Evolutionary conservation across 2,113 vertebrate genomes (phyloP).

Genomic region (Suricata suricatta): DNA sequence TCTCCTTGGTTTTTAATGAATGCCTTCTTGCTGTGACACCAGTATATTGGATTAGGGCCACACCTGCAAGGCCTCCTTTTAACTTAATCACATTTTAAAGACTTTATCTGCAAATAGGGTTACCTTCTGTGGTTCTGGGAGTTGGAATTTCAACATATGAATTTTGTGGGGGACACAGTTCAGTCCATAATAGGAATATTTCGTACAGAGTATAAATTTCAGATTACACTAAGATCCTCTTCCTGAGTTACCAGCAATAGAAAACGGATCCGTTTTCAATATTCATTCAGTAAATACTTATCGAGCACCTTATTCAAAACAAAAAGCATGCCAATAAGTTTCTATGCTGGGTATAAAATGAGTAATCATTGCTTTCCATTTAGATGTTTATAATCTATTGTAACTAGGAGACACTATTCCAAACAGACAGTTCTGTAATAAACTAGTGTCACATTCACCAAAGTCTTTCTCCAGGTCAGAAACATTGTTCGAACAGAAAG

Average conservation of each 20-base stretch:
- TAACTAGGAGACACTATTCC: not conserved
- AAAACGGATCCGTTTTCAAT: not conserved
- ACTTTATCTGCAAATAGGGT: not conserved
- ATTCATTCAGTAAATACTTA: conserved; percentile 8
- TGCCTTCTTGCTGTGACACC: not conserved
- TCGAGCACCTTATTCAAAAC: not conserved
- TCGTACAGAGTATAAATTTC: not conserved
- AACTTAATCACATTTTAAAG: not conserved
- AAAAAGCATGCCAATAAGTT: not conserved
- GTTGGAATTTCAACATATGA: not conserved
- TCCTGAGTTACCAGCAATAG: not conserved
- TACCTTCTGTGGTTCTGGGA: not conserved
- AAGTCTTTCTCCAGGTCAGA: not conserved
- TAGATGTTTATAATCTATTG: not conserved
- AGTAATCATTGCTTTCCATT: not conserved
- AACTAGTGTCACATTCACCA: not conserved
- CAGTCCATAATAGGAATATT: not conserved
- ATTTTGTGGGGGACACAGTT: not conserved
- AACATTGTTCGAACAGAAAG: not conserved
- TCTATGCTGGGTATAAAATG: not conserved
- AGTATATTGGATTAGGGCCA: not conserved
- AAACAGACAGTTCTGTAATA: not conserved
- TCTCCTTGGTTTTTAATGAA: not conserved
- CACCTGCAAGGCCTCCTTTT: not conserved
- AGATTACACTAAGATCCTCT: not conserved